A percentile compares a stretch with the other conserved stretches of the same genome.
Conservation (phyloP, 1,140 invertebrate genomes). For the Atta colombica region DNA sequence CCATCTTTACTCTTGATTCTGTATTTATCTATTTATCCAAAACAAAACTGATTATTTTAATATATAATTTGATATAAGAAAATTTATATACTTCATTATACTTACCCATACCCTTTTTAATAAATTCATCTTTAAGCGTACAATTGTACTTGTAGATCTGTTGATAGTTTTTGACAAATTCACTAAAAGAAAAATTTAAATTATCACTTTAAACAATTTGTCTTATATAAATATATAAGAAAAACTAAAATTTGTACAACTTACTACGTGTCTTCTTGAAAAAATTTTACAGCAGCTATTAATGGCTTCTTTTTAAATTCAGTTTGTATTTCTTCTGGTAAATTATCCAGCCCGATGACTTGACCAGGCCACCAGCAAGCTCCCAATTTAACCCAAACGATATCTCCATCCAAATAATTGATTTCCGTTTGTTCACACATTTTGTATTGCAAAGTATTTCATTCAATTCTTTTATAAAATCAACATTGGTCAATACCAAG, state of each 20-base stretch:
- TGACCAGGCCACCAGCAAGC: conserved; percentile 93
- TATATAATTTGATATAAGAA: not conserved
- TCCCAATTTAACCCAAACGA: conserved; percentile 94
- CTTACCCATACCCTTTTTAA: conserved; percentile 93
- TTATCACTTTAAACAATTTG: not conserved
- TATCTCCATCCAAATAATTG: conserved; percentile 90
- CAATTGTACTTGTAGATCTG: conserved; percentile 92
- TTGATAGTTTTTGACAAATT: conserved; percentile 91
- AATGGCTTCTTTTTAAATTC: conserved; percentile 90
- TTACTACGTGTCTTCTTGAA: conserved; percentile 93
- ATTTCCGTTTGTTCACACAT: conserved; percentile 90
- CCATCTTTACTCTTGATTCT: conserved; percentile 88
- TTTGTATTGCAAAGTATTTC: conserved; percentile 72
- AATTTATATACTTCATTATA: conserved; percentile 78
- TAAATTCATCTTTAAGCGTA: conserved; percentile 92
- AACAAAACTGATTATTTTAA: conserved; percentile 38
- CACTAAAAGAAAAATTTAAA: conserved; percentile 88
- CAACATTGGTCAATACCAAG: conserved; percentile 50
- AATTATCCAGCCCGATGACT: conserved; percentile 89
- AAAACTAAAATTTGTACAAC: conserved; percentile 75
- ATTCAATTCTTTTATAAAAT: conserved; percentile 68
- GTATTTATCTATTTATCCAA: conserved; percentile 85
- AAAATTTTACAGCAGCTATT: conserved; percentile 93
- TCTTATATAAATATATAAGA: conserved; percentile 39
- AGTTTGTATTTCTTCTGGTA: conserved; percentile 88